Evolutionary conservation across 2,888 invertebrate genomes (phyloP).

Genomic region (Synergus umbraculus): DNA sequence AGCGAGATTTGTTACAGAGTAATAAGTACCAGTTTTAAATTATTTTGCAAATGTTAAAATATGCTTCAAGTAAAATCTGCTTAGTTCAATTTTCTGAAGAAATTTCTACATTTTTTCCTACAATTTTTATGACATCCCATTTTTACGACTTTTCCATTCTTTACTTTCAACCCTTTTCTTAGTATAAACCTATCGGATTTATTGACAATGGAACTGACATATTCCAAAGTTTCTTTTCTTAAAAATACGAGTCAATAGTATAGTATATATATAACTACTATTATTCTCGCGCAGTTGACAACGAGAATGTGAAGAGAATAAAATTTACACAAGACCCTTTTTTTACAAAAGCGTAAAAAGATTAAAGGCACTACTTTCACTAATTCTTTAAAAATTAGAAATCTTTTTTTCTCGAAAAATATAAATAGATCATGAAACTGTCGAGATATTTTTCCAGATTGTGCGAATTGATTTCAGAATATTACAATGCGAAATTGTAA

Average conservation of each 20-base stretch:
- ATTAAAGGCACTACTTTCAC: too few relatives aligned
- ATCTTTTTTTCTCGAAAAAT: too few relatives aligned
- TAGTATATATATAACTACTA: not conserved
- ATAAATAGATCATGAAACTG: too few relatives aligned
- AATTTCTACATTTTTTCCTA: not conserved
- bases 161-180: not conserved
- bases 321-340: not conserved
- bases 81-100: too few relatives aligned
- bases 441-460: too few relatives aligned
- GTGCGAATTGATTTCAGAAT: too few relatives aligned
- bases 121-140: not conserved
- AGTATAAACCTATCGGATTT: not conserved
- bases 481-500: too few relatives aligned
- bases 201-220: conserved; percentile 19
- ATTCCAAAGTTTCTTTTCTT: conserved; percentile 9
- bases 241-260: not conserved
- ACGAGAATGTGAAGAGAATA: not conserved
- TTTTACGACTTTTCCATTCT: not conserved
- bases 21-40: too few relatives aligned
- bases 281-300: conserved; percentile 1
- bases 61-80: too few relatives aligned
- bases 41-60: too few relatives aligned
- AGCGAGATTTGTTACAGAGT: not conserved
- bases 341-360: too few relatives aligned
- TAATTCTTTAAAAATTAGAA: too few relatives aligned